phyloP scores from a whole-genome alignment of 2,113 vertebrate genomes.

The Daubentonia madagascariensis region DNA sequence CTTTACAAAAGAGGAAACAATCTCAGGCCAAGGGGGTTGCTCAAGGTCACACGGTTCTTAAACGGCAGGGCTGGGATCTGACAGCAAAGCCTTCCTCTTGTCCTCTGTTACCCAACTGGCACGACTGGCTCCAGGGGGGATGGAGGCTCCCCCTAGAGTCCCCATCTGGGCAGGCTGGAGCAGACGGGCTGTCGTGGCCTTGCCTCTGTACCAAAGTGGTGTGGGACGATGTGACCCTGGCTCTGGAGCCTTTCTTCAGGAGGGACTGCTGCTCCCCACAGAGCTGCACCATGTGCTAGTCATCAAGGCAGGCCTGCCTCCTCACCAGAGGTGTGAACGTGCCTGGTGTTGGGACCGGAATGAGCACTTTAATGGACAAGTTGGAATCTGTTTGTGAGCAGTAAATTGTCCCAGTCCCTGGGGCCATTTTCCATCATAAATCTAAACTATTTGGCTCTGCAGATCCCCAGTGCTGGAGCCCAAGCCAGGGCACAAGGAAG shows the following conservation, averaged over 20 bases:
- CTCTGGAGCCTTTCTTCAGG: background rate
- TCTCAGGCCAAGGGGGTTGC: background rate
- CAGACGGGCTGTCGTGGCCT: background rate
- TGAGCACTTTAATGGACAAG: constrained; percentile 51
- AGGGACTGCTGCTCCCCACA: background rate
- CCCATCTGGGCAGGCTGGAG: background rate
- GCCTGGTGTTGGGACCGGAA: constrained; percentile 32
- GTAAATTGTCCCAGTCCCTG: constrained; percentile 49
- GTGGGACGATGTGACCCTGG: background rate
- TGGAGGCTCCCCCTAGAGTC: background rate
- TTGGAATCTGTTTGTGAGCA: constrained; percentile 63
- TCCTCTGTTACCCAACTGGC: background rate
- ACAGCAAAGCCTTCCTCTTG: background rate
- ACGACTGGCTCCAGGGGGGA: background rate
- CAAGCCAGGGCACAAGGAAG: background rate
- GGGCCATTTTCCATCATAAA: constrained; percentile 69
- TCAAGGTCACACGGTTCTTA: background rate
- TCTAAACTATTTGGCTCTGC: constrained; percentile 37
- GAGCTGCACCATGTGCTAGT: background rate
- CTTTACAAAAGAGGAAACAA: background rate
- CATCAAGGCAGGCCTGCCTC: constrained; percentile 1
- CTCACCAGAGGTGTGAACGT: constrained; percentile 46
- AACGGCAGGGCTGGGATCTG: background rate
- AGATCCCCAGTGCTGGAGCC: background rate
- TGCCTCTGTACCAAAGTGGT: background rate